Evolutionary conservation across 2,797 vertebrate species (phyloP).

Genomic region (Epinephelus coioides): DNA sequence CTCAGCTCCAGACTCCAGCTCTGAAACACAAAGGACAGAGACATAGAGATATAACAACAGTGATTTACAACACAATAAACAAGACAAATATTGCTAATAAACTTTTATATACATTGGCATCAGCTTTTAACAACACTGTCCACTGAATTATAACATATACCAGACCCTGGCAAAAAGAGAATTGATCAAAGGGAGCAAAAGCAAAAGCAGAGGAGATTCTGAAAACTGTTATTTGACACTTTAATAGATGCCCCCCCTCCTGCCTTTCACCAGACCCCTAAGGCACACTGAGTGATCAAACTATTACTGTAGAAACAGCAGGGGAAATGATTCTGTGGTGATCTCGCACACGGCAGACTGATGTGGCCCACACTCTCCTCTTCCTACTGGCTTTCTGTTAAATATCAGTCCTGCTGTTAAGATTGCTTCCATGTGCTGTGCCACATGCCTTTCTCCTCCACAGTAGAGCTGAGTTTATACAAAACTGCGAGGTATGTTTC

Average conservation of each 20-base stretch:
- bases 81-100: slow-evolving; percentile 5
- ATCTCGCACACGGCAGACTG: slow-evolving; percentile 43
- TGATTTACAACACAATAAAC: neutral
- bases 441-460: slow-evolving; percentile 37
- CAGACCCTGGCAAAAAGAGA: slow-evolving; percentile 4
- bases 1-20: slow-evolving; percentile 92
- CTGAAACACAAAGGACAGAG: slow-evolving; percentile 82
- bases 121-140: slow-evolving; percentile 12
- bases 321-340: slow-evolving; percentile 54
- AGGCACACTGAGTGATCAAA: slow-evolving; percentile 49
- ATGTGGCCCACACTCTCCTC: slow-evolving; percentile 50
- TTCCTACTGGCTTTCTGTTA: slow-evolving; percentile 56
- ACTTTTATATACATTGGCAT: neutral
- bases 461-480: slow-evolving; percentile 24
- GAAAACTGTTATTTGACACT: slow-evolving; percentile 45
- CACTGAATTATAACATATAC: slow-evolving; percentile 17
- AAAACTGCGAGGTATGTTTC: slow-evolving; percentile 26
- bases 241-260: slow-evolving; percentile 45
- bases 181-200: slow-evolving; percentile 17
- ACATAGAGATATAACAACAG: neutral
- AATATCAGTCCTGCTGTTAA: slow-evolving; percentile 43
- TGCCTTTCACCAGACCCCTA: slow-evolving; percentile 39
- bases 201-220: slow-evolving; percentile 31
- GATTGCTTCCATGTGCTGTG: slow-evolving; percentile 77
- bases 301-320: slow-evolving; percentile 52